These are phyloP conservation scores for Serripes groenlandicus DNA, from an alignment of 2,888 invertebrate genomes.

Conservation along the genomic window DNA sequence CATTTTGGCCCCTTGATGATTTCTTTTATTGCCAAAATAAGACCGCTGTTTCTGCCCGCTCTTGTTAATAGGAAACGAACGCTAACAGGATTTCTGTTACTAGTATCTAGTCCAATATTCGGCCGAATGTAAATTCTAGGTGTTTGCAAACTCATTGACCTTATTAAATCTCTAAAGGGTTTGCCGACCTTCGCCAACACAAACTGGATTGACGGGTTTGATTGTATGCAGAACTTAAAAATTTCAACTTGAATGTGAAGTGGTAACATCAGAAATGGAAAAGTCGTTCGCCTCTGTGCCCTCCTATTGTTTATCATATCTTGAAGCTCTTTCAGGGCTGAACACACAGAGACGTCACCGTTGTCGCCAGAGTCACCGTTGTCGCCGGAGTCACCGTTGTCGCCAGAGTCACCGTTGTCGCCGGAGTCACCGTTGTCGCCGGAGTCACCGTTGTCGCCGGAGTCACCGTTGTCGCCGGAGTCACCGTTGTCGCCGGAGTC, in stretches of 20 bases:
- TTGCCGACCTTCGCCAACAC: conserved; percentile 9
- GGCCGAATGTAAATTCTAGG: conserved; percentile 16
- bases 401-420: too few species aligned
- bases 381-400: too few species aligned
- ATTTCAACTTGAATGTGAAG: conserved; percentile 3
- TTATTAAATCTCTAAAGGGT: conserved; percentile 7
- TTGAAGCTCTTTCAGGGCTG: too few species aligned
- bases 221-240: not conserved
- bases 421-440: too few species aligned
- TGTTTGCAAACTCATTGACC: not conserved
- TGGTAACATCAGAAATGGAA: conserved; percentile 10
- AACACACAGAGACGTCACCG: too few species aligned
- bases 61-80: conserved; percentile 5
- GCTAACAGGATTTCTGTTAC: conserved; percentile 15
- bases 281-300: too few species aligned
- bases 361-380: too few species aligned
- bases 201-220: conserved; percentile 16
- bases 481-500: too few species aligned
- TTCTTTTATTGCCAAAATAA: not conserved
- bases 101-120: conserved; percentile 14
- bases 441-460: too few species aligned
- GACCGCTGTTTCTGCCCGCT: not conserved
- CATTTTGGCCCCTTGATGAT: conserved; percentile 6
- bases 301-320: too few species aligned
- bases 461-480: too few species aligned